Evolutionary conservation across 2,113 vertebrate genomes (phyloP), one percentile per base, ranked within the genome.

Genomic region (Talpa occidentalis): DNA sequence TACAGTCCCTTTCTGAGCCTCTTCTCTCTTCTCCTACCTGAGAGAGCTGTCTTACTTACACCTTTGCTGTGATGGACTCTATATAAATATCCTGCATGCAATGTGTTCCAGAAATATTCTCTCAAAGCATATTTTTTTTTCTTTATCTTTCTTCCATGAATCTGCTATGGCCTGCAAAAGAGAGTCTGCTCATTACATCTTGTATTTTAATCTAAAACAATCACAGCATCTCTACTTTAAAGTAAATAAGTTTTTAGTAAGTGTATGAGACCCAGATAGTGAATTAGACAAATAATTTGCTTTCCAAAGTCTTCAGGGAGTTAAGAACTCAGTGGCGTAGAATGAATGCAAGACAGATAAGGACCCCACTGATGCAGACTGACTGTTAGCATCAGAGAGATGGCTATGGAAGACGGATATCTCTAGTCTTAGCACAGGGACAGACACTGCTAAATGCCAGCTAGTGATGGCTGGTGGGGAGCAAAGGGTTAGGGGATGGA

Each of bases 351-450:
- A 70, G 35, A 1, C 0, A 24, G 47, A 35, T 10, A 26, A 54
- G 44, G 12, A 3, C 37, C 32, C 14, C 21, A 32, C 15, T 8
- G 15, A 66, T 47, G 11, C 30, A 59, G 56, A 24, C 4, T 52
- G 16, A 26, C n/a, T 56, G 10, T 52, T 5, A 26, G 32, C n/a
- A 5, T 35, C 47, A 79, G 8, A 5, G 30, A 67, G 10, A 7
- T 11, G 4, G 4, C 7, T 10, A 10, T 0, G 15, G 5, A 2
- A 47, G 12, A 32, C n/a, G n/a, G n/a, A n/a, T n/a, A n/a, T n/a
- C n/a, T n/a, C n/a, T n/a, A n/a, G 22, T 0, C 5, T 42, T 28
- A 28, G 0, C 12, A 10, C 40, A 81, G 37, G 35, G 16, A 40
- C 1, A 54, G 32, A 11, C 6, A 14, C 5, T 67, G 9, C 2